Evolutionary conservation across 2,113 vertebrate species (phyloP).

Genomic region (Arizona elegans): DNA sequence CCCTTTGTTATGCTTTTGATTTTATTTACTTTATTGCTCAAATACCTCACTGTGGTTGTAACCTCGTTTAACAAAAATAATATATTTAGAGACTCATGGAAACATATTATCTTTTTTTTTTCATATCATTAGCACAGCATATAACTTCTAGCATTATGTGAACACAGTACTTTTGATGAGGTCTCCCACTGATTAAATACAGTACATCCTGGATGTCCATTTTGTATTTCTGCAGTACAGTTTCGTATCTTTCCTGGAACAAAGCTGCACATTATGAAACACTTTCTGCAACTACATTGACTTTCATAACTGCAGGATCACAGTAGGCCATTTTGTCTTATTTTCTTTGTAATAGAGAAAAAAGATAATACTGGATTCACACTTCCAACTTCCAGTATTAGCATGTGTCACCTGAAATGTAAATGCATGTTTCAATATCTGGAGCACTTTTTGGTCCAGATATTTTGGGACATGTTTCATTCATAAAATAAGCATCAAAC

Average conservation of each 20-base stretch:
- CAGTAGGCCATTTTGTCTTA: constrained; percentile 18
- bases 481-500: not conserved
- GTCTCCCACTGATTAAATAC: constrained; percentile 34
- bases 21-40: constrained; percentile 39
- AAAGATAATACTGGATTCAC: constrained; percentile 42
- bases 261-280: constrained; percentile 18
- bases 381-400: constrained; percentile 21
- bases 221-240: constrained; percentile 18
- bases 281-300: not conserved
- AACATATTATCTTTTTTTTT: constrained; percentile 46
- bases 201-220: not conserved
- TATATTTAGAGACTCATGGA: constrained; percentile 59
- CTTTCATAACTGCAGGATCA: constrained; percentile 18
- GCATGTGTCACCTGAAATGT: constrained; percentile 37
- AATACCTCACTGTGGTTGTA: constrained; percentile 45
- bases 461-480: accelerated
- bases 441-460: not conserved
- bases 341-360: constrained; percentile 36
- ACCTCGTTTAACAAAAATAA: constrained; percentile 61
- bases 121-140: constrained; percentile 50
- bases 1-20: constrained; percentile 51
- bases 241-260: constrained; percentile 19
- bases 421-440: constrained; percentile 24
- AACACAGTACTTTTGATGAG: constrained; percentile 14
- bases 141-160: constrained; percentile 41